Evolutionary conservation across 2,888 invertebrate species (phyloP).

Genomic region (Drosophila robusta): DNA sequence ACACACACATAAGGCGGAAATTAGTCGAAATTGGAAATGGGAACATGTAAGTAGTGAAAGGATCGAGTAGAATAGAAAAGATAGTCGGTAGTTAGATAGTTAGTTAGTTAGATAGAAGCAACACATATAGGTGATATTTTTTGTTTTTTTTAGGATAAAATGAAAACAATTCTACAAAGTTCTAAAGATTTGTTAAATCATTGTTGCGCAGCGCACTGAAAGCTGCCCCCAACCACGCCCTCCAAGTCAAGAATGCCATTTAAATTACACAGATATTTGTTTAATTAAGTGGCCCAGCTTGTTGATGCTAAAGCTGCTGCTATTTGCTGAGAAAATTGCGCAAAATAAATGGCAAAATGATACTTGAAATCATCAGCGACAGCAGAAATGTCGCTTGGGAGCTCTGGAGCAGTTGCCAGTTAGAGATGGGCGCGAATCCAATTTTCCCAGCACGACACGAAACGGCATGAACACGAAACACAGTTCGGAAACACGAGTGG

Average conservation of each 20-base stretch:
- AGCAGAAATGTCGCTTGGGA: constrained; percentile 21
- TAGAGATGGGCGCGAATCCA: neutral
- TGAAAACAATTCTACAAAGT: constrained; percentile 63
- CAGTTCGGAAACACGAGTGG: too few species aligned
- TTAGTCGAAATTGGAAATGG: constrained; percentile 28
- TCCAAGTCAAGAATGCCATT: constrained; percentile 57
- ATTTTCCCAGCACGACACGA: neutral
- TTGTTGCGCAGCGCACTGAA: constrained; percentile 58
- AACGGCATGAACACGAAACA: neutral
- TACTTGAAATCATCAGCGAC: constrained; percentile 50
- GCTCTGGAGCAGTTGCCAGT: neutral
- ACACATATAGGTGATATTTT: constrained; percentile 64
- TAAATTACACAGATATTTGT: constrained; percentile 72
- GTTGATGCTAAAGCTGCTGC: constrained; percentile 42
- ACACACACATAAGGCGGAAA: constrained; percentile 57
- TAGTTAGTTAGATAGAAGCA: constrained; percentile 52
- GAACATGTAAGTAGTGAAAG: constrained; percentile 44
- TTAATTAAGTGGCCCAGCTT: constrained; percentile 69
- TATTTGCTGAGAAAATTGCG: constrained; percentile 60
- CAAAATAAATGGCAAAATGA: constrained; percentile 53
- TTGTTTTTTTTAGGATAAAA: constrained; percentile 32
- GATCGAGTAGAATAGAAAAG: constrained; percentile 26
- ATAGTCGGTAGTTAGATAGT: constrained; percentile 31
- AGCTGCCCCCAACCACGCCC: constrained; percentile 26
- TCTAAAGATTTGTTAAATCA: constrained; percentile 41